These are phyloP conservation scores for Sabellastarte sp. DNA, from an alignment of 2,888 invertebrate genomes.

Conservation along the genomic window DNA sequence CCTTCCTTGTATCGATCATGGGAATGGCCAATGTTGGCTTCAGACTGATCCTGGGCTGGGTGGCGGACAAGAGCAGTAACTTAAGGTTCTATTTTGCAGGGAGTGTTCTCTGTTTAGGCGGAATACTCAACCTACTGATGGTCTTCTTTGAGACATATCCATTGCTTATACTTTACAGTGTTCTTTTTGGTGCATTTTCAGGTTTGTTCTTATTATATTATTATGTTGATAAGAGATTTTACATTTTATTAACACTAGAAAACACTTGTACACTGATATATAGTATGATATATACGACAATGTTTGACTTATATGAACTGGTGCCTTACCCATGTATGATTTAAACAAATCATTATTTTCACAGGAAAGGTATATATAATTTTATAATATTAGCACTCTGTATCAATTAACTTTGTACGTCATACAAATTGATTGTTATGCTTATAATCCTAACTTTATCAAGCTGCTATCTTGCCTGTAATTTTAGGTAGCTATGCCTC, in stretches of 20 bases:
- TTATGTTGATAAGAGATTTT: too few species aligned
- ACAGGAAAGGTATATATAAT: too few species aligned
- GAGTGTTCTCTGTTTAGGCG: background rate
- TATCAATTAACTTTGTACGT: too few species aligned
- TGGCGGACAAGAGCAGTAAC: conserved; percentile 4
- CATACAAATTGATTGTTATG: too few species aligned
- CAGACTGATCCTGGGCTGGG: conserved; percentile 9
- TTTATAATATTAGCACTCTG: too few species aligned
- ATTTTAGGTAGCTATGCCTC: conserved; percentile 22
- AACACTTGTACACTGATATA: too few species aligned
- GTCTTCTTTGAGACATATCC: background rate
- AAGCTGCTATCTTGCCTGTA: background rate
- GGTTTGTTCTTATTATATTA: too few species aligned
- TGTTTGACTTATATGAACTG: too few species aligned
- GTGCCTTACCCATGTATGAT: background rate
- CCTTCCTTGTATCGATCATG: conserved; percentile 21
- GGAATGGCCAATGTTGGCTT: conserved; percentile 21
- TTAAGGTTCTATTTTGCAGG: conserved; percentile 6
- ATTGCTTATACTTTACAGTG: conserved; percentile 17
- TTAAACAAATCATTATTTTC: too few species aligned
- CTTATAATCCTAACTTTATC: too few species aligned
- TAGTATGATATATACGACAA: too few species aligned
- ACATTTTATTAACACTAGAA: too few species aligned
- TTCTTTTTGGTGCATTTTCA: conserved; percentile 23
- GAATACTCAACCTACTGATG: background rate